phyloP scores from a whole-genome alignment of 2,888 invertebrate genomes.

The Pharmacophagus antenor region DNA sequence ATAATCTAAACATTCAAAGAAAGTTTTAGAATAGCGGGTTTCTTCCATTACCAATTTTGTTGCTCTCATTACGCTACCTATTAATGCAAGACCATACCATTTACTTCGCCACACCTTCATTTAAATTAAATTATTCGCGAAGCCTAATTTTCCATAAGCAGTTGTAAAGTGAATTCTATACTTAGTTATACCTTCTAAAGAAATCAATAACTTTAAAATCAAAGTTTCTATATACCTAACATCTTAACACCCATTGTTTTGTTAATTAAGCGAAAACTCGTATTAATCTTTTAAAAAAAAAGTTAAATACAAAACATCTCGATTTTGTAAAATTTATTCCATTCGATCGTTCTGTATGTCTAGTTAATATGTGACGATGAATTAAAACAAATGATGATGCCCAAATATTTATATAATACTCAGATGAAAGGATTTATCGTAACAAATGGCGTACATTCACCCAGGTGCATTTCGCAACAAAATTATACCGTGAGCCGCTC shows the following conservation, averaged over 20 bases:
- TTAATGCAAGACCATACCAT: background rate
- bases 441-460: constrained; percentile 13
- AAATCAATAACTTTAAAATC: too few species aligned
- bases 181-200: too few species aligned
- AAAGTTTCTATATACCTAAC: too few species aligned
- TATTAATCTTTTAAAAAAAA: too few species aligned
- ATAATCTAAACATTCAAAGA: background rate
- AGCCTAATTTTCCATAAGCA: constrained; percentile 13
- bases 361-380: too few species aligned
- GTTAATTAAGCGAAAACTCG: too few species aligned
- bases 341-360: too few species aligned
- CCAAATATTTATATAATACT: background rate
- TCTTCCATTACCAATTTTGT: background rate
- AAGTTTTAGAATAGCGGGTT: background rate
- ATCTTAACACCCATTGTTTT: too few species aligned
- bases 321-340: too few species aligned
- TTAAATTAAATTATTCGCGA: background rate
- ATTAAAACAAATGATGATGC: too few species aligned
- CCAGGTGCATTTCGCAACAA: constrained; percentile 19
- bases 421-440: background rate
- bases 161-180: background rate
- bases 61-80: background rate
- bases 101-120: constrained; percentile 8
- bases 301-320: too few species aligned
- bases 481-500: constrained; percentile 9